Evolutionary conservation across 1,140 invertebrate genomes (phyloP).

Genomic region (Papilio aristodemus): DNA sequence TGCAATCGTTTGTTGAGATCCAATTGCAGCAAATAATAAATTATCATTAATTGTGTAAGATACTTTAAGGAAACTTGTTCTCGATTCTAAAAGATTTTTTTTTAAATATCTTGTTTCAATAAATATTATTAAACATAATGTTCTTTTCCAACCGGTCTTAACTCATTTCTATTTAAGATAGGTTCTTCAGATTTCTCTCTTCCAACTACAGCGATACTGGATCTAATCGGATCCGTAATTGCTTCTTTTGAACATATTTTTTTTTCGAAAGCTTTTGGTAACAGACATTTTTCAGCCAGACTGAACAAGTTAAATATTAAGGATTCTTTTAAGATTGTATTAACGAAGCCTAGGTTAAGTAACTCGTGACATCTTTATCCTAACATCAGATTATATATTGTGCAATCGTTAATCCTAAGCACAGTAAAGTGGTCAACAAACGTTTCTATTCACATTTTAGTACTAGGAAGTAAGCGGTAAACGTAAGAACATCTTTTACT

Average conservation of each 20-base stretch:
- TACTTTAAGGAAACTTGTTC: not conserved
- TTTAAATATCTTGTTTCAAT: not conserved
- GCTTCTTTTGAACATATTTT: too few species aligned
- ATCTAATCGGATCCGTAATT: too few species aligned
- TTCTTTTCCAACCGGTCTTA: too few species aligned
- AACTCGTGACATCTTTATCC: not conserved
- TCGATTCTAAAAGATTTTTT: not conserved
- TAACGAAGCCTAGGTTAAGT: too few species aligned
- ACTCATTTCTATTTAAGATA: too few species aligned
- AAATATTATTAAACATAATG: too few species aligned
- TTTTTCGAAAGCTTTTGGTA: too few species aligned
- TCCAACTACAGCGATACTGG: too few species aligned
- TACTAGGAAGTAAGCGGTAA: conserved; percentile 9
- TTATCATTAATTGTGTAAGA: conserved; percentile 2
- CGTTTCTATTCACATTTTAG: conserved; percentile 12
- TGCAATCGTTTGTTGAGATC: conserved; percentile 25
- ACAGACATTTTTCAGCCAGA: too few species aligned
- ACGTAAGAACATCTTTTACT: conserved; percentile 24
- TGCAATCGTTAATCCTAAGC: not conserved
- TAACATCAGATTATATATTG: not conserved
- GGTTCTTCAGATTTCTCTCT: too few species aligned
- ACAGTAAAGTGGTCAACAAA: conserved; percentile 7
- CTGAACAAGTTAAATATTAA: too few species aligned
- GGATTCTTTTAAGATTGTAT: too few species aligned
- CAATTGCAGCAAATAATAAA: conserved; percentile 20